Conservation (phyloP, 2,113 vertebrate genomes). For the Macrotis lagotis region DNA sequence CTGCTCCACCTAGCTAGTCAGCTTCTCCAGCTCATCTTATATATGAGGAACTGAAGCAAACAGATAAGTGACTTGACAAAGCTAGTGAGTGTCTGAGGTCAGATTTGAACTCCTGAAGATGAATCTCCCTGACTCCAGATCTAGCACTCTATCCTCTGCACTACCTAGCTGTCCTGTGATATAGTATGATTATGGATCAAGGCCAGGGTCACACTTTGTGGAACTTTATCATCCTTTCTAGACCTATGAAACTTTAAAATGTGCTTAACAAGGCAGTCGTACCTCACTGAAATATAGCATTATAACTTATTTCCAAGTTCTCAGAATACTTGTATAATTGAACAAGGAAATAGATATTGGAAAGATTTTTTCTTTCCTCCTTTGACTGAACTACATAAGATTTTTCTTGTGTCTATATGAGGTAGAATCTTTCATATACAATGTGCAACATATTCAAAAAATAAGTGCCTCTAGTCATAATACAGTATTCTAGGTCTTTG, state of each 20-base stretch:
- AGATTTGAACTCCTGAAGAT: too few species aligned
- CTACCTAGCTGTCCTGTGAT: too few species aligned
- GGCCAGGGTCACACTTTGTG: neutral
- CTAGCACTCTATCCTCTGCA: neutral
- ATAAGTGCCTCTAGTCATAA: neutral
- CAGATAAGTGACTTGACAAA: too few species aligned
- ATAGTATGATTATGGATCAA: neutral
- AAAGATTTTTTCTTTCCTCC: neutral
- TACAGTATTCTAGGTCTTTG: neutral
- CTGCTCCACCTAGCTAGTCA: too few species aligned
- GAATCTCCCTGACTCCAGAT: neutral
- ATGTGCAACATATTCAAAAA: neutral
- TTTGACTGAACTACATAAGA: neutral
- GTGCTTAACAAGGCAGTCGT: neutral
- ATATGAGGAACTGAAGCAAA: too few species aligned
- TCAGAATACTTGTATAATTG: neutral
- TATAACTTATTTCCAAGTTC: neutral
- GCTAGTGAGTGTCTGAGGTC: too few species aligned
- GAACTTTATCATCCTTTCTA: neutral
- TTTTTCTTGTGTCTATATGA: neutral
- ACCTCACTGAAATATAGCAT: neutral
- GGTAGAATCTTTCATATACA: neutral
- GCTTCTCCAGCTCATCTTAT: too few species aligned
- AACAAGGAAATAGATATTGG: neutral
- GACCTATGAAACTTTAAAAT: neutral